Percentiles rank a stretch among this genome's conserved stretches.
phyloP scores from a whole-genome alignment of 2,113 vertebrate genomes.

The Toxotes jaculatrix region DNA sequence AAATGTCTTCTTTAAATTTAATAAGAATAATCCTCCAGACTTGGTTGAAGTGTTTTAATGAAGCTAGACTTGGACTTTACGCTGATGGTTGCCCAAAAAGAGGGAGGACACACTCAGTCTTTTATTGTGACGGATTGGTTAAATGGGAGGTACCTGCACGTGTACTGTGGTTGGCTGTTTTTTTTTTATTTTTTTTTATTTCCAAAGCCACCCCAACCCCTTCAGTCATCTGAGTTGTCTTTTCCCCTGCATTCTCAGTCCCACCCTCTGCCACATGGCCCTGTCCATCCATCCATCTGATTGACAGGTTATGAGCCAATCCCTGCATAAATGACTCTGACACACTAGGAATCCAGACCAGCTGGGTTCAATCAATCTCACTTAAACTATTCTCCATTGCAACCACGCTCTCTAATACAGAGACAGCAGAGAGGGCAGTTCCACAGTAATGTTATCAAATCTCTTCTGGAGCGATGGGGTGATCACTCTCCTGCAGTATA shows the following conservation, averaged over 20 bases:
- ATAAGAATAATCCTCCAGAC: too few species aligned
- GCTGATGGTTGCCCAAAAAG: constrained; percentile 16
- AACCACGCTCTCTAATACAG: constrained; percentile 64
- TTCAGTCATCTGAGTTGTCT: constrained; percentile 36
- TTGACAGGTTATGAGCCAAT: constrained; percentile 83
- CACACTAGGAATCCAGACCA: constrained; percentile 76
- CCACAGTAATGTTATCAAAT: constrained; percentile 79
- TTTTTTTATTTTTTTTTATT: neutral
- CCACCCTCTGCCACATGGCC: constrained; percentile 47
- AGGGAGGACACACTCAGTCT: neutral
- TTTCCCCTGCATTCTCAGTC: constrained; percentile 17
- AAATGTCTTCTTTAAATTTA: too few species aligned
- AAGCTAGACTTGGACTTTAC: neutral
- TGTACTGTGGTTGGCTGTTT: constrained; percentile 9
- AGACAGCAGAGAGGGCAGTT: constrained; percentile 77
- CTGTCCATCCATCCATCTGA: constrained; percentile 78
- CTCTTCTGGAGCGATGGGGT: constrained; percentile 54
- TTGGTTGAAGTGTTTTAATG: too few species aligned
- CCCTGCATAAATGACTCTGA: constrained; percentile 80
- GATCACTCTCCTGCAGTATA: constrained; percentile 66
- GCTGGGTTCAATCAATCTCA: constrained; percentile 84
- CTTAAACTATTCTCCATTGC: constrained; percentile 78
- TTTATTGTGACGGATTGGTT: constrained; percentile 34
- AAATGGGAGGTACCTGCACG: constrained; percentile 29
- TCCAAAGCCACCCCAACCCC: neutral